These are phyloP conservation scores for Gymnobelideus leadbeateri DNA, from an alignment of 2,113 vertebrate species.

Conservation along the genomic window DNA sequence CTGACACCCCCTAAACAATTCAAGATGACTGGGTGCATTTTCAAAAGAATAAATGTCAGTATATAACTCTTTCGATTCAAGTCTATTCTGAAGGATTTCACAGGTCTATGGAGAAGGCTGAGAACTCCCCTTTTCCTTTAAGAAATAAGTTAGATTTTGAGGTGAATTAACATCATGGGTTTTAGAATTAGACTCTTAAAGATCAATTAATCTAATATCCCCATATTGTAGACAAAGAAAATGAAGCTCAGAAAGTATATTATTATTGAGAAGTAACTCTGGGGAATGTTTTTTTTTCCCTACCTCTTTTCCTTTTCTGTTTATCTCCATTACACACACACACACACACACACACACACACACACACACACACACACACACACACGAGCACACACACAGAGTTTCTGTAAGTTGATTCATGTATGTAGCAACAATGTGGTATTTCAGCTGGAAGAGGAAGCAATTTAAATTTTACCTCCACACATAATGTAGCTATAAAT, in stretches of 20 bases:
- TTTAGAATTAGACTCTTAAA: not conserved
- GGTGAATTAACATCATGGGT: not conserved
- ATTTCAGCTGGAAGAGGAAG: not conserved
- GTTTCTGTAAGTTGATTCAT: not conserved
- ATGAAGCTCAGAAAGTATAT: not conserved
- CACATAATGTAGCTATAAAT: not conserved
- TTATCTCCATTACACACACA: not conserved
- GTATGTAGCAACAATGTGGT: not conserved
- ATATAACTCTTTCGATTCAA: not conserved
- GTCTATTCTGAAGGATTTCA: not conserved
- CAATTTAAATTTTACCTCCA: not conserved
- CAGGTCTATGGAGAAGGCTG: not conserved
- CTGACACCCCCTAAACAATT: slow-evolving; percentile 67
- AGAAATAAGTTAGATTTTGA: slow-evolving; percentile 27
- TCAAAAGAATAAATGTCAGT: slow-evolving; percentile 53
- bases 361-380: no score
- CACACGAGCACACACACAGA: not conserved
- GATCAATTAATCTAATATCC: not conserved
- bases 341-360: no score
- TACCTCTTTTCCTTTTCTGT: not conserved
- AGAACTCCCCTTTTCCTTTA: not conserved
- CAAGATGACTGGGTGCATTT: slow-evolving; percentile 67
- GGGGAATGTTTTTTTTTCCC: not conserved
- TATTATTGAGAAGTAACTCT: not conserved
- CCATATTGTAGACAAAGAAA: not conserved